Evolutionary conservation across 1,140 invertebrate genomes (phyloP), one percentile per base, ranked within the genome.

Genomic region (Holotrichia oblita): DNA sequence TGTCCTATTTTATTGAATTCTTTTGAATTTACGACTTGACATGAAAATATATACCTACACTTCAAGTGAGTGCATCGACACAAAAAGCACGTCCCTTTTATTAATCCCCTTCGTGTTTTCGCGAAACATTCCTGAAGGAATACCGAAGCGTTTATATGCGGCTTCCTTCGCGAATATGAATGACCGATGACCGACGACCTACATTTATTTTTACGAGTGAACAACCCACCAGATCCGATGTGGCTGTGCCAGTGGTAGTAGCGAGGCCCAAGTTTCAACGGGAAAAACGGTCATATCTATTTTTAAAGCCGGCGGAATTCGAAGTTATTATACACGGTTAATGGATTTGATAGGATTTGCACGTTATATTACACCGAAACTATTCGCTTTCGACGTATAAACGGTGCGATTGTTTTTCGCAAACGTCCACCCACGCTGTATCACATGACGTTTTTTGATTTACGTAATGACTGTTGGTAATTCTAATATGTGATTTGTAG

Each of bases 181-280:
- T 55, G 48, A 55, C 48, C 48, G 48, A 55, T 17, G 48, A 55
- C 48, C 48, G 48, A 55, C 48, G 48, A 55, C 48, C 48, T 55
- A 55, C 48, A 55, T 55, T 55, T 55, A 55, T 55, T 55, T 55
- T 55, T 55, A 55, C 48, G 48, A 55, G 48, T 55, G 48, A 55
- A 55, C 17, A 55, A 55, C 48, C 48, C 48, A 17, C 17, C 27
- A 34, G 27, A 34, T 34, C 27, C 48, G 48, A n/a, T 7, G 3
- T 55, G 48, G 48, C 14, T 17, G 14, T 14, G 14, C 48, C 48
- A n/a, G 14, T 17, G 48, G 14, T 14, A 55, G 48, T 55, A 48
- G 44, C n/a, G 48, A 55, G 27, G 27, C 17, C 48, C 48, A 55
- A 55, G 48, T 55, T 55, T 55, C 14, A 14, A 55, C 17, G 17